These are phyloP conservation scores for Struthidea cinerea DNA, from an alignment of 2,113 vertebrate genomes.

Conservation along the genomic window DNA sequence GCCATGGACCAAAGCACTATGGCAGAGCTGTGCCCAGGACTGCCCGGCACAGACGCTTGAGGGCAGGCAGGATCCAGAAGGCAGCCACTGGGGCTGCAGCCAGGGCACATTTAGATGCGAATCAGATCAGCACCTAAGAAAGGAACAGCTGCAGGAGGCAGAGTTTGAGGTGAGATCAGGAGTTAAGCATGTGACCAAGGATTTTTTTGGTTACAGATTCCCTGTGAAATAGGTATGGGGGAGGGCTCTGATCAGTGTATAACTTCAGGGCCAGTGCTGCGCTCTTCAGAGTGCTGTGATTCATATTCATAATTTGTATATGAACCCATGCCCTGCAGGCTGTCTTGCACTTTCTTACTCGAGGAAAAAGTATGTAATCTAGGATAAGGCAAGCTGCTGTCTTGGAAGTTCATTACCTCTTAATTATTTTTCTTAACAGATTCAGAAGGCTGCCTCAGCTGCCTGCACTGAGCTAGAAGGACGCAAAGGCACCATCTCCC, in stretches of 20 bases:
- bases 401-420: neutral
- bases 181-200: neutral
- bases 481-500: conserved; percentile 93
- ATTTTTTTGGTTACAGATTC: neutral
- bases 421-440: conserved; percentile 63
- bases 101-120: accelerated
- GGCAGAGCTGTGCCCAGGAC: neutral
- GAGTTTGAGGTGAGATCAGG: neutral
- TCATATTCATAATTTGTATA: neutral
- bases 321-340: neutral
- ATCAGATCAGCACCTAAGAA: neutral
- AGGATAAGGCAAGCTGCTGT: neutral
- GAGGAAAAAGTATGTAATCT: neutral
- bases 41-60: accelerated
- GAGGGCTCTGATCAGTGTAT: neutral
- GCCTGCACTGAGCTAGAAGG: conserved; percentile 72
- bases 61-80: neutral
- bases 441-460: conserved; percentile 83
- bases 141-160: neutral
- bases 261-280: neutral
- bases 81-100: neutral
- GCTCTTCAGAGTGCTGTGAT: neutral
- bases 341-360: neutral
- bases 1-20: neutral
- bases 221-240: neutral